A percentile compares a stretch with the other conserved stretches of the same genome.
phyloP scores from a whole-genome alignment of 2,888 invertebrate species.

The Neoaliturus tenellus region DNA sequence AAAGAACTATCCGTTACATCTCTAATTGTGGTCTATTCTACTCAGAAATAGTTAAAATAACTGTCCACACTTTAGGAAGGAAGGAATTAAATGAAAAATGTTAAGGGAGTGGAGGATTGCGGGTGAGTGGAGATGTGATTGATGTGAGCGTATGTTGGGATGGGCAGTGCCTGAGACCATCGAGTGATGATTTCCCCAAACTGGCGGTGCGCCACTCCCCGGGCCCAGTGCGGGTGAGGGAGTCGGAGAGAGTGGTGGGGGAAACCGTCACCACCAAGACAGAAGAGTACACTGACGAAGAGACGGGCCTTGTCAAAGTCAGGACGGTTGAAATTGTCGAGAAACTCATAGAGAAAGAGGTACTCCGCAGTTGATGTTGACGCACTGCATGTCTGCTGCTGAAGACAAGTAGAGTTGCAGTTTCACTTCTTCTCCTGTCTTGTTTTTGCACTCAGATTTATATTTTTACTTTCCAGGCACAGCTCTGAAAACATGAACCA shows the following conservation, averaged over 20 bases:
- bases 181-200: constrained; percentile 85
- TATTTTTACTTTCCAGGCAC: constrained; percentile 42
- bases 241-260: constrained; percentile 92
- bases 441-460: background rate
- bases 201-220: constrained; percentile 92
- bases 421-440: constrained; percentile 30
- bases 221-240: constrained; percentile 89
- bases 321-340: constrained; percentile 96
- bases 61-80: too few relatives aligned
- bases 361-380: constrained; percentile 72
- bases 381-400: constrained; percentile 51
- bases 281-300: constrained; percentile 91
- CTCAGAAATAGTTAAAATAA: too few relatives aligned
- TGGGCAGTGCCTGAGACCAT: constrained; percentile 74
- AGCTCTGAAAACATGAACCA: background rate
- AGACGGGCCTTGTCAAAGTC: constrained; percentile 90
- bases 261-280: constrained; percentile 91
- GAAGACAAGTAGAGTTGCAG: constrained; percentile 5
- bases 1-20: too few relatives aligned
- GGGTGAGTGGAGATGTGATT: background rate
- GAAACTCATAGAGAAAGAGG: constrained; percentile 97
- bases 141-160: background rate
- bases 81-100: too few relatives aligned
- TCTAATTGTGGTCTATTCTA: too few relatives aligned
- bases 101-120: too few relatives aligned